Conservation (phyloP, 2,113 vertebrate genomes). For the Semnornis frantzii region DNA sequence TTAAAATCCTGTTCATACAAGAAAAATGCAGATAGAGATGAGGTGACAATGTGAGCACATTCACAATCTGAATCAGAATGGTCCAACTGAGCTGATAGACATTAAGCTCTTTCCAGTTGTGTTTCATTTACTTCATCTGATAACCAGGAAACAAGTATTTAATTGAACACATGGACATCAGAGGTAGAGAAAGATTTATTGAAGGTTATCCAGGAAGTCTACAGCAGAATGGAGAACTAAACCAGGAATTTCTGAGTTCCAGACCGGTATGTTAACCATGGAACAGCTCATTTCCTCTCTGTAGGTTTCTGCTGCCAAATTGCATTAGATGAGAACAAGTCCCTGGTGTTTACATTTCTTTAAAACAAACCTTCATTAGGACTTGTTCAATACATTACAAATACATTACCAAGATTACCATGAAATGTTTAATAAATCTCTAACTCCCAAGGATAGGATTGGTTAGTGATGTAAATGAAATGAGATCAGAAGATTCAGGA, state of each 20-base stretch:
- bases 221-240: background rate
- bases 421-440: slow-evolving; percentile 8
- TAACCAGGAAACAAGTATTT: background rate
- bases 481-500: background rate
- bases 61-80: background rate
- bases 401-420: slow-evolving; percentile 31
- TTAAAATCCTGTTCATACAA: background rate
- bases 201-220: background rate
- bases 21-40: background rate
- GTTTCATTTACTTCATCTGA: background rate
- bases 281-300: slow-evolving; percentile 54
- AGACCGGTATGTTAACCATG: background rate
- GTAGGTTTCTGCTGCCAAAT: slow-evolving; percentile 5
- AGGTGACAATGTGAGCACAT: background rate
- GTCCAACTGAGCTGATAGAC: background rate
- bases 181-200: background rate
- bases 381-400: background rate
- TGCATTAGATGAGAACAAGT: slow-evolving; percentile 20
- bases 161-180: background rate
- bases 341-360: slow-evolving; percentile 19
- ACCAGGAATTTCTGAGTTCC: slow-evolving; percentile 33
- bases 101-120: background rate
- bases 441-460: background rate
- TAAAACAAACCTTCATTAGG: slow-evolving; percentile 54
- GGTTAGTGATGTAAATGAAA: background rate